Evolutionary conservation across 2,113 vertebrate genomes (phyloP), one percentile per base, ranked within the genome.

Genomic region (Theristicus caerulescens): DNA sequence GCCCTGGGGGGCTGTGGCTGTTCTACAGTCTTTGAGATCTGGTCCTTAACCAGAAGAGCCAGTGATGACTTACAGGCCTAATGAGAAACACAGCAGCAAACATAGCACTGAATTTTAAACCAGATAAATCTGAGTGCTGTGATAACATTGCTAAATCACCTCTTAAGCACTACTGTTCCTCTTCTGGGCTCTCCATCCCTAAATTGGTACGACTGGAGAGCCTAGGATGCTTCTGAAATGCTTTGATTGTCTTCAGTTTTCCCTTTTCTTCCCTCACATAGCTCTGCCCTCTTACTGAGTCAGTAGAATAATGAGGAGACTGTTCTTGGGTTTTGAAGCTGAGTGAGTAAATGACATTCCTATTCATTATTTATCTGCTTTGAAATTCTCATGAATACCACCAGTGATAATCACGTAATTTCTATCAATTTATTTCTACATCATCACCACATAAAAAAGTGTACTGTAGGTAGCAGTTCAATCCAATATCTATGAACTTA

Each of bases 291-390:
- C 85, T 82, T 20, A 32, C 49, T 36, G 59, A 81, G 44, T 71
- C 92, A 83, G 90, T 8, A 58, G 94, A 95, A 91, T 95, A 97
- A 97, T 92, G 92, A 97, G 94, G 78, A 86, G 34, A 61, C 64
- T 82, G 71, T 88, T 93, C 67, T 36, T 29, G 10, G n/a, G 29
- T 71, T 95, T 95, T 96, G 94, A 97, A 96, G 91, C 88, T 29
- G 93, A 95, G 91, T 14, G 46, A 95, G 74, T 54, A 97, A 94
- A 91, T 96, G 88, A 96, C 97, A 86, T 96, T 93, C 90, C 88
- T 93, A 96, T 97, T 94, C 94, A 97, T 98, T 98, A 98, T 98
- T 98, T 97, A 98, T 96, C 96, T 91, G 90, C 94, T 95, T 97
- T 86, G 96, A 86, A 97, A 95, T 88, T 58, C 92, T 96, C 95